Evolutionary conservation across 2,113 vertebrate species (phyloP).

Genomic region (Forbesichthys papilliferus): DNA sequence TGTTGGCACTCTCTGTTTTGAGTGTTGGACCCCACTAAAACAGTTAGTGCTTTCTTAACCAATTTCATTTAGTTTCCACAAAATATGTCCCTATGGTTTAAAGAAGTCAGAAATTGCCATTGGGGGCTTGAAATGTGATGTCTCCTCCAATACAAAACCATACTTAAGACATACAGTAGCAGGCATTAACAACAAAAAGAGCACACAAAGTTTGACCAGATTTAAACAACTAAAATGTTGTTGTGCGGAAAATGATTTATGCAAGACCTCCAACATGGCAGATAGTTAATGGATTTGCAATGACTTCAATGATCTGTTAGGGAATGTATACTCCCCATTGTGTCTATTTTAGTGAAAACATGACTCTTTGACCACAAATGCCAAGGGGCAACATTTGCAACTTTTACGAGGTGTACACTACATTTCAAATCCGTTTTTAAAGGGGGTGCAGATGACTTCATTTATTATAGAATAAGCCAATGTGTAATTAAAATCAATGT

Average conservation of each 20-base stretch:
- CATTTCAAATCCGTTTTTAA: slow-evolving; percentile 11
- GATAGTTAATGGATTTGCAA: slow-evolving; percentile 36
- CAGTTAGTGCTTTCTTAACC: too few species aligned
- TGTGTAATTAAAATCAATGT: slow-evolving; percentile 13
- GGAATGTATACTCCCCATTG: slow-evolving; percentile 38
- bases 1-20: too few species aligned
- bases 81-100: too few species aligned
- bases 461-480: slow-evolving; percentile 9
- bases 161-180: too few species aligned
- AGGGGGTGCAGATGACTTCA: background rate
- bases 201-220: slow-evolving; percentile 6
- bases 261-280: slow-evolving; percentile 11
- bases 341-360: slow-evolving; percentile 28
- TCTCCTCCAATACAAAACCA: too few species aligned
- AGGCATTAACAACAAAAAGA: slow-evolving; percentile 13
- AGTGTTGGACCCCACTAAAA: too few species aligned
- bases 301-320: slow-evolving; percentile 10
- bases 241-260: slow-evolving; percentile 28
- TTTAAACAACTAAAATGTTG: slow-evolving; percentile 9
- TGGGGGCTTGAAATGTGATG: too few species aligned
- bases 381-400: slow-evolving; percentile 18
- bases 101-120: too few species aligned
- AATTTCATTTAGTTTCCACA: too few species aligned
- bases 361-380: slow-evolving; percentile 30
- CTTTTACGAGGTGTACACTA: slow-evolving; percentile 31